A percentile compares a stretch with the other conserved stretches of the same genome.
These are phyloP conservation scores for Poecile montanus DNA, from an alignment of 2,797 vertebrate genomes.

Conservation along the genomic window DNA sequence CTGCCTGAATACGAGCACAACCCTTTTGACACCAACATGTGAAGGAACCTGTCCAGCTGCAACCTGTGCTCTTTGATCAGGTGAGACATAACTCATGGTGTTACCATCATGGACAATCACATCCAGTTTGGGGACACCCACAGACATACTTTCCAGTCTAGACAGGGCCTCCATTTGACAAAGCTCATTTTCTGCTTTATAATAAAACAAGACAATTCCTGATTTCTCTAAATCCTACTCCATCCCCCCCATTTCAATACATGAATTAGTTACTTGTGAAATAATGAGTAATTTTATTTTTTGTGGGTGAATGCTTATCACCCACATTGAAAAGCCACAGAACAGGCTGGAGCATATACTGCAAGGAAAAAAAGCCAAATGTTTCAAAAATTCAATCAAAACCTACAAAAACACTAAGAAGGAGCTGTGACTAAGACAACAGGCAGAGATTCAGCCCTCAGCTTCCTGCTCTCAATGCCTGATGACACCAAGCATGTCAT, in stretches of 20 bases:
- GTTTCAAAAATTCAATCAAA: neutral
- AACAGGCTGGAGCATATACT: neutral
- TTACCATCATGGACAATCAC: neutral
- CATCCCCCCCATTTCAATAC: neutral
- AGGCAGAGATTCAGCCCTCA: neutral
- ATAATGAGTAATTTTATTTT: neutral
- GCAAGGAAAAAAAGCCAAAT: neutral
- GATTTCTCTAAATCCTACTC: neutral
- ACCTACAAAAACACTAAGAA: neutral
- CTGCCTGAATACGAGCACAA: rapidly evolving
- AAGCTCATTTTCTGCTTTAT: neutral
- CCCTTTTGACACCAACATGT: neutral
- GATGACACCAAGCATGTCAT: neutral
- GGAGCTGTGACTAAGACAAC: neutral
- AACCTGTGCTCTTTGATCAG: neutral
- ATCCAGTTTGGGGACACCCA: neutral
- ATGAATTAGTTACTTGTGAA: neutral
- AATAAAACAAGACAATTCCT: neutral
- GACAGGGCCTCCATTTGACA: neutral
- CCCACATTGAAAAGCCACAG: neutral
- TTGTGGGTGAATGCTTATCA: neutral
- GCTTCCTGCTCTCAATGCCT: neutral
- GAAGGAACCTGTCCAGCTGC: neutral
- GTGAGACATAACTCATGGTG: neutral
- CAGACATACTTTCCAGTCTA: neutral